Conservation (phyloP, 2,113 vertebrate genomes). For the Sylvia atricapilla region DNA sequence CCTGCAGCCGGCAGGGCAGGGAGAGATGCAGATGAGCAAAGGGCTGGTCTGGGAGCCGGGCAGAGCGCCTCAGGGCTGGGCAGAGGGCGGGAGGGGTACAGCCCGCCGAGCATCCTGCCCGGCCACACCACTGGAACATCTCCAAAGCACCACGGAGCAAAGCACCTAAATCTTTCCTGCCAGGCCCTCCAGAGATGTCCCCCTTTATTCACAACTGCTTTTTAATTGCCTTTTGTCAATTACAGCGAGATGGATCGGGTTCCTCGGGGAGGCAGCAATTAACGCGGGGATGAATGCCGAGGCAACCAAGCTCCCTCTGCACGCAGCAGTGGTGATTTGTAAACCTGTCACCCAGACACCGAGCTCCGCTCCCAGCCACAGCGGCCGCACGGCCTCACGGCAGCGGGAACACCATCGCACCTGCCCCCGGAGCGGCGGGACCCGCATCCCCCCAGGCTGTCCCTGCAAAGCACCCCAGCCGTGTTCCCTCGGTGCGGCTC, state of each 20-base stretch:
- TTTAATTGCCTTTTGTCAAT: slow-evolving; percentile 68
- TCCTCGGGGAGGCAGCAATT: slow-evolving; percentile 57
- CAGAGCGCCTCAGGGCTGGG: neutral
- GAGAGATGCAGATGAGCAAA: accelerated
- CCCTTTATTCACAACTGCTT: slow-evolving; percentile 51
- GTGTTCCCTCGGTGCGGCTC: neutral
- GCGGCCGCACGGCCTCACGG: neutral
- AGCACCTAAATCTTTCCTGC: slow-evolving; percentile 37
- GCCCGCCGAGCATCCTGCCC: neutral
- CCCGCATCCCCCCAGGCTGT: accelerated
- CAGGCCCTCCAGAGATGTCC: slow-evolving; percentile 33
- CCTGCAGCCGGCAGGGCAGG: neutral
- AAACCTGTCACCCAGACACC: slow-evolving; percentile 43
- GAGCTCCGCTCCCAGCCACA: neutral
- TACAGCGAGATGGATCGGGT: slow-evolving; percentile 45
- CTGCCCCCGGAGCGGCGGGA: accelerated
- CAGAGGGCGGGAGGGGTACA: neutral
- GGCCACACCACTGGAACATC: accelerated
- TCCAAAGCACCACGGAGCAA: neutral
- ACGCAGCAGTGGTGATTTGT: slow-evolving; percentile 52
- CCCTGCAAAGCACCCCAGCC: neutral
- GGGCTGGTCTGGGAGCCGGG: neutral
- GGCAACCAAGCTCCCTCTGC: slow-evolving; percentile 30
- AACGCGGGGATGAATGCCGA: slow-evolving; percentile 30
- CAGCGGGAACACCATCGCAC: neutral